A percentile compares a stretch with the other conserved stretches of the same genome.
Evolutionary conservation across 2,797 vertebrate genomes (phyloP).

Genomic region (Phrynocephalus forsythii): DNA sequence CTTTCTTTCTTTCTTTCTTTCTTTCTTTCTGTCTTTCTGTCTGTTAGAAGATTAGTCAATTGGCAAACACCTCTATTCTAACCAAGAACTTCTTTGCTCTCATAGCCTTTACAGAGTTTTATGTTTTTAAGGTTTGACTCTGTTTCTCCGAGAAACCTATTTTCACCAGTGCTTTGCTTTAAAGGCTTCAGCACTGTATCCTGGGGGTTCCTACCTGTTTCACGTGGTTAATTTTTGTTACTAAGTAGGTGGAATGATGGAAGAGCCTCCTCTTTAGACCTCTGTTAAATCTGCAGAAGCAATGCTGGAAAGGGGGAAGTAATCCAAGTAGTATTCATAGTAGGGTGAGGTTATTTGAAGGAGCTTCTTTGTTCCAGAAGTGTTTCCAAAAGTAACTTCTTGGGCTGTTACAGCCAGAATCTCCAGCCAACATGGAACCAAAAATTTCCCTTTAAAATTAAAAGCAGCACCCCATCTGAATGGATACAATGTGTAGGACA

Average conservation of each 20-base stretch:
- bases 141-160: not conserved
- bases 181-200: no score
- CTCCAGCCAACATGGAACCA: no score
- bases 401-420: no score
- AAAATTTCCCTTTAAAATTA: no score
- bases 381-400: no score
- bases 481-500: no score
- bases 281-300: not conserved
- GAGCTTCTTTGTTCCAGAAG: no score
- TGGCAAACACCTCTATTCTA: constrained; percentile 24
- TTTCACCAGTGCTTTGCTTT: not conserved
- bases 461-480: no score
- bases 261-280: not conserved
- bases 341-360: not conserved
- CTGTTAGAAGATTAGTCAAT: constrained; percentile 33
- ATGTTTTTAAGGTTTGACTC: constrained; percentile 9
- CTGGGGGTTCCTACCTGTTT: not conserved
- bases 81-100: constrained; percentile 21
- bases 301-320: not conserved
- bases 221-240: not conserved
- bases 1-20: constrained; percentile 1
- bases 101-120: constrained; percentile 8
- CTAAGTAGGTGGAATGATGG: not conserved
- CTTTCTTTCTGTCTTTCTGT: not conserved
- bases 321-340: not conserved